Conservation (phyloP, 2,888 invertebrate species). For the Torymus auratus region DNA sequence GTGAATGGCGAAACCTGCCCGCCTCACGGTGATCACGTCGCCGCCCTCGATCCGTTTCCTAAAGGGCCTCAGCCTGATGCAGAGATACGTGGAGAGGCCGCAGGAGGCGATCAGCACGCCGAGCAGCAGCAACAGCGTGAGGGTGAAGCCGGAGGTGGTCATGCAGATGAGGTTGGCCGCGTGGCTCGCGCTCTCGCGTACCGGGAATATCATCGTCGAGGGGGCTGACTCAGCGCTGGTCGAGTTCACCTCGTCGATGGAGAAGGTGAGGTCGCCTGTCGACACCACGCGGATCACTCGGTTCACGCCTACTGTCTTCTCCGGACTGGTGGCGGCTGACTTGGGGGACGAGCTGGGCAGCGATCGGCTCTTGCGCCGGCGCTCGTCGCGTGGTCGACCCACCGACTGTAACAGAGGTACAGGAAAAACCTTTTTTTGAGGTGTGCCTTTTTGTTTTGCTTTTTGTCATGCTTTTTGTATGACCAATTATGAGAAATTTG, state of each 20-base stretch:
- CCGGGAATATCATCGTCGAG: conserved; percentile 84
- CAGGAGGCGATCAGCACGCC: conserved; percentile 91
- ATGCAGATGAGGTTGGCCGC: conserved; percentile 85
- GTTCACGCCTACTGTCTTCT: conserved; percentile 92
- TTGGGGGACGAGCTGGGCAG: conserved; percentile 67
- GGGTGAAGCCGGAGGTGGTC: conserved; percentile 95
- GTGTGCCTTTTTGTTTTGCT: no score
- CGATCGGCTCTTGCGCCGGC: conserved; percentile 83
- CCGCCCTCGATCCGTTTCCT: conserved; percentile 59
- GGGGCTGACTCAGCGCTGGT: conserved; percentile 70
- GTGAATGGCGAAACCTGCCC: conserved; percentile 24
- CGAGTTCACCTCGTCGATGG: conserved; percentile 82
- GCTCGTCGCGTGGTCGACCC: conserved; percentile 84
- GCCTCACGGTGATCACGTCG: conserved; percentile 8
- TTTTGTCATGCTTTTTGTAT: no score
- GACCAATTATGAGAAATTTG: no score
- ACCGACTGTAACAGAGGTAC: conserved; percentile 69
- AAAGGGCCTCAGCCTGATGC: conserved; percentile 88
- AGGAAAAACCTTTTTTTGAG: no score
- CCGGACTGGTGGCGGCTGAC: conserved; percentile 76
- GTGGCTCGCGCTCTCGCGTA: conserved; percentile 76
- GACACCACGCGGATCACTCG: conserved; percentile 94
- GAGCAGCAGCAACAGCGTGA: conserved; percentile 89
- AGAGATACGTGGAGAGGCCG: conserved; percentile 90
- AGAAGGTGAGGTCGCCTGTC: conserved; percentile 91